phyloP scores from a whole-genome alignment of 2,888 invertebrate genomes.

The Macrophya alboannulata region DNA sequence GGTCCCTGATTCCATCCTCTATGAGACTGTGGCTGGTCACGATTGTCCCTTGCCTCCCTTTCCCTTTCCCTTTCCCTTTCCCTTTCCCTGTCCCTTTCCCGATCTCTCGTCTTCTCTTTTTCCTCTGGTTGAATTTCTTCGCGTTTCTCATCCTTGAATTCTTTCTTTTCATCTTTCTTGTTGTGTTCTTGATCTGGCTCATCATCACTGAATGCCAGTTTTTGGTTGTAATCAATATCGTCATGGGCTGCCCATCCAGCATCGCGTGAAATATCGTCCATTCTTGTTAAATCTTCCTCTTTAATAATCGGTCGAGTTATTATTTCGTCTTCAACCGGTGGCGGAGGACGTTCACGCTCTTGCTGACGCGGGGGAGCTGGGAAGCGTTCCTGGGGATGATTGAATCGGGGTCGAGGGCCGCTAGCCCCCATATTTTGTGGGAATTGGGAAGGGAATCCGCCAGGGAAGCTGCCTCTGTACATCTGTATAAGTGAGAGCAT shows the following conservation, averaged over 20 bases:
- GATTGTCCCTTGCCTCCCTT: conserved; percentile 73
- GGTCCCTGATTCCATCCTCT: conserved; percentile 72
- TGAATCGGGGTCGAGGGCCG: conserved; percentile 77
- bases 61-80: conserved; percentile 75
- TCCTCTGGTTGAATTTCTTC: conserved; percentile 59
- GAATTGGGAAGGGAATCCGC: conserved; percentile 77
- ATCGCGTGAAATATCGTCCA: conserved; percentile 94
- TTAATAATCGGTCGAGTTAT: conserved; percentile 93
- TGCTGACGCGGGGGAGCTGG: conserved; percentile 75
- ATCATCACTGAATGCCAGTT: conserved; percentile 96
- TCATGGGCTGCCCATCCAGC: conserved; percentile 96
- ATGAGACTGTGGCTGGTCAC: conserved; percentile 63
- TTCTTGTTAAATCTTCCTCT: conserved; percentile 94
- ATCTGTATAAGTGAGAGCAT: conserved; percentile 70
- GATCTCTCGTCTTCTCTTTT: conserved; percentile 71
- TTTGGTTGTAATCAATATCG: conserved; percentile 97
- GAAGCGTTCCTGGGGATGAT: conserved; percentile 75
- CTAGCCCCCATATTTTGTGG: conserved; percentile 71
- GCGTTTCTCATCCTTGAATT: conserved; percentile 72
- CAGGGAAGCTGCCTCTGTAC: conserved; percentile 79
- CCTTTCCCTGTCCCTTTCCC: conserved; percentile 68
- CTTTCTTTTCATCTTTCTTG: conserved; percentile 72
- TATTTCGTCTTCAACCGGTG: conserved; percentile 84
- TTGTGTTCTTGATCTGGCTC: conserved; percentile 82
- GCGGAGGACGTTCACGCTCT: conserved; percentile 70